Evolutionary conservation across 2,888 invertebrate species (phyloP), one percentile per base, ranked within the genome.

Genomic region (Torymus texanus): DNA sequence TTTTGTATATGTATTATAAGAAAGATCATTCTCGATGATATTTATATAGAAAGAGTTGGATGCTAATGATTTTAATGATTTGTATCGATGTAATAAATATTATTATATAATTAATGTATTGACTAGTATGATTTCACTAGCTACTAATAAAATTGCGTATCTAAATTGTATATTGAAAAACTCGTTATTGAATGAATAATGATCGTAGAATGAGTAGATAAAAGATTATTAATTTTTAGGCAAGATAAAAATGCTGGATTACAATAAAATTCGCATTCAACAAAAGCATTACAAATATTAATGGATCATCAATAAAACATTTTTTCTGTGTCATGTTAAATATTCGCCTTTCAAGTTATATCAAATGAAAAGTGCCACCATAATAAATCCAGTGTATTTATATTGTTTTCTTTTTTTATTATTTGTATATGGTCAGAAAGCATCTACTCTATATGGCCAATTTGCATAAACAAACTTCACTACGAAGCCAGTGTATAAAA

Each of bases 291-390:
- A 70, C 55, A 24, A 18, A 66, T 59, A 50, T 29, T 62, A 62
- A 79, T 75, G 79, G 79, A 79, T 79, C 75, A 79, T 75, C 75
- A 66, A 67, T 50, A 62, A 79, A 72, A 75, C 71, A 75, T 79
- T 72, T 65, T 73, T 62, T 67, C 56, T 24, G 24, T 53, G 41
- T 21, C 21, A 16, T 70, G 13, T 13, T 61, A 14, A 61, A 61
- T 63, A 63, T 59, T 59, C 59, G 16, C 2, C 59, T 12, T 59
- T 59, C 16, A 61, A 62, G 10, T 16, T 62, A 56, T 62, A 21
- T 55, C 8, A 41, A n/a, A 63, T 62, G 62, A 50, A 50, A 58
- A 53, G 53, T 61, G 53, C 16, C 13, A 55, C 13, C 50, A 53
- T 63, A 10, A 56, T 63, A 13, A 68, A 65, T 16, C 56, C 11